Base-by-base conservation (phyloP, 2,113 vertebrate species). In the Amazona guildingii region DNA sequence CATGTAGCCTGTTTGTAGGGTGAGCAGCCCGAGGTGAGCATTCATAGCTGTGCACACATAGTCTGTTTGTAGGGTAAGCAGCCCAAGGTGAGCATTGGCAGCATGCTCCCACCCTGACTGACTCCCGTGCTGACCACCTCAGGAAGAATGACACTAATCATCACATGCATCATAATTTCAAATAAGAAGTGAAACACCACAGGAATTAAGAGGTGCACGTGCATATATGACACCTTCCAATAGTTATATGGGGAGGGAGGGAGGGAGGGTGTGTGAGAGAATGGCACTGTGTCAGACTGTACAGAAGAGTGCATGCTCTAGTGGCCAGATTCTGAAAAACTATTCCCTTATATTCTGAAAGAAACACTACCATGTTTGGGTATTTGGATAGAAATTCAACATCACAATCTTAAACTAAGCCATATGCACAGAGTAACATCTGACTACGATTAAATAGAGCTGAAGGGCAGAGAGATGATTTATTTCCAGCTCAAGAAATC, bases 151-250 rank as follows among this genome's bases (percentile, higher is more conserved):
- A 25, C 6, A 3, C 3, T 31, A 51, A 70, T 48, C 16, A n/a
- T 27, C 43, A 46, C 43, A 59, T 25, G 68, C 78, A 49, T 25
- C 1, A 0, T 27, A 37, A 76, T 52, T 64, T 66, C 51, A 55
- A 43, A 39, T 33, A 43, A 83, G 9, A 61, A 86, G 37, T 35
- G 3, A 37, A 61, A 37, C 11, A 16, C 13, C 17, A 3, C 4
- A 57, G 63, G 49, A 64, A 76, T 31, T 29, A 64, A n/a, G 0
- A 52, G 18, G 5, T 35, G 11, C 17, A 43, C 0, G 0, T 19
- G 16, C 6, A 5, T 57, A 41, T 68, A 61, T 77, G 49, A 74
- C 29, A 62, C 10, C 31, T 90, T 41, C 31, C 18, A 62, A 49
- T 51, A 48, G 12, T 54, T 62, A n/a, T 2, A 37, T 0, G 43